Conservation (phyloP, 1,140 invertebrate species). For the Danaus plexippus region DNA sequence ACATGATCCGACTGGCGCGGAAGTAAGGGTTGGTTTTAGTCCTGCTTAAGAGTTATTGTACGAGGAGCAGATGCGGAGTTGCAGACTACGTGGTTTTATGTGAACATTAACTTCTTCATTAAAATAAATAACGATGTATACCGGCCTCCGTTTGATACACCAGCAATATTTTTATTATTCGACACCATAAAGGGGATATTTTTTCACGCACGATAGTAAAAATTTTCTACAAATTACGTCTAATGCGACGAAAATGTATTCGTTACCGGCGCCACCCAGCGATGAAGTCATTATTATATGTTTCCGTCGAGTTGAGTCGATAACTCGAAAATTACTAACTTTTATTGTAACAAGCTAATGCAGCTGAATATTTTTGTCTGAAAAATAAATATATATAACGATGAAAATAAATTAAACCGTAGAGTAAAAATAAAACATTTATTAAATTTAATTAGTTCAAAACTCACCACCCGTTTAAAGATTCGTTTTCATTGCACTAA, state of each 20-base stretch:
- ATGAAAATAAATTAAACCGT: constrained; percentile 9
- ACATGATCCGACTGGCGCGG: constrained; percentile 43
- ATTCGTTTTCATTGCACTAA: no score
- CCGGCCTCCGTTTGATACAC: no score
- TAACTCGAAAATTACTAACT: constrained; percentile 67
- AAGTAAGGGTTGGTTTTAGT: constrained; percentile 54
- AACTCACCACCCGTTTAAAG: no score
- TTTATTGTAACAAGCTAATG: constrained; percentile 42
- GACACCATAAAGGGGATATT: background rate
- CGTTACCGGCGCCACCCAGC: constrained; percentile 43
- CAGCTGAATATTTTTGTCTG: background rate
- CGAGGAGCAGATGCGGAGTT: constrained; percentile 41
- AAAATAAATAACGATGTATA: no score
- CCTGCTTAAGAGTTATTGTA: constrained; percentile 31
- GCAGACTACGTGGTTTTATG: constrained; percentile 2
- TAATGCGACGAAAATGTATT: constrained; percentile 63
- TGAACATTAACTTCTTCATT: constrained; percentile 2
- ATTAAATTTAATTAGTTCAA: no score
- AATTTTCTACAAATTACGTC: constrained; percentile 48
- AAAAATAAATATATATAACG: no score
- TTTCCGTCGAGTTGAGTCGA: constrained; percentile 66
- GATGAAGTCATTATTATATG: constrained; percentile 69
- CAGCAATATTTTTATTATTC: no score
- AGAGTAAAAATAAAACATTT: background rate
- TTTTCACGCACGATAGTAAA: constrained; percentile 12